Conservation (phyloP, 2,888 invertebrate species). For the Polydrusus cervinus region DNA sequence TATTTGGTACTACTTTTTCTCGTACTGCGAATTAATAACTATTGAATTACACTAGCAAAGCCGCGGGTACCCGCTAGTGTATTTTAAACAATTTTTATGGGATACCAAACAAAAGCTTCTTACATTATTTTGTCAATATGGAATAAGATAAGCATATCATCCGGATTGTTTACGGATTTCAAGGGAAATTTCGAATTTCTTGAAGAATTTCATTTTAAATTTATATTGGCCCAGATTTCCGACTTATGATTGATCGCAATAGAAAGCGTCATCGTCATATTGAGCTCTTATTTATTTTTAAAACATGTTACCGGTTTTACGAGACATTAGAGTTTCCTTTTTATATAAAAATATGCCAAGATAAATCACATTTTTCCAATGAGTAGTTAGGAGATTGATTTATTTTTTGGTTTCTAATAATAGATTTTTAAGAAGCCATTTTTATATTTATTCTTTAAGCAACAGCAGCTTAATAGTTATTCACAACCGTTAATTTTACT, state of each 20-base stretch:
- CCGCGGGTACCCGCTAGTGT: no score
- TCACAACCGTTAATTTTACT: no score
- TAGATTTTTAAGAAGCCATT: background rate
- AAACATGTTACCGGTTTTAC: slow-evolving; percentile 31
- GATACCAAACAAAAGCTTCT: no score
- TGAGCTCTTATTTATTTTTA: slow-evolving; percentile 43
- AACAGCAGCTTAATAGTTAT: no score
- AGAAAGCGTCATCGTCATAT: slow-evolving; percentile 39
- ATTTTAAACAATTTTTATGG: no score
- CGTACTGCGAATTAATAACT: no score
- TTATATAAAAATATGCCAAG: slow-evolving; percentile 11
- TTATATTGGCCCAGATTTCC: slow-evolving; percentile 46
- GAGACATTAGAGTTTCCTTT: slow-evolving; percentile 28
- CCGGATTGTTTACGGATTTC: slow-evolving; percentile 7
- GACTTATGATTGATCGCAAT: slow-evolving; percentile 43
- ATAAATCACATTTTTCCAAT: slow-evolving; percentile 21
- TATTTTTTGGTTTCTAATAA: background rate
- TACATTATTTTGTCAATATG: background rate
- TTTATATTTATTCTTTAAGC: no score
- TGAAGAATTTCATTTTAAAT: slow-evolving; percentile 39
- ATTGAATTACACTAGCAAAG: no score
- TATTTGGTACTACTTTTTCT: no score
- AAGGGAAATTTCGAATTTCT: slow-evolving; percentile 31
- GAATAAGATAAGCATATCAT: slow-evolving; percentile 9
- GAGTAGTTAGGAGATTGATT: slow-evolving; percentile 12